phyloP scores from a whole-genome alignment of 1,140 invertebrate genomes.

The Galleria mellonella region DNA sequence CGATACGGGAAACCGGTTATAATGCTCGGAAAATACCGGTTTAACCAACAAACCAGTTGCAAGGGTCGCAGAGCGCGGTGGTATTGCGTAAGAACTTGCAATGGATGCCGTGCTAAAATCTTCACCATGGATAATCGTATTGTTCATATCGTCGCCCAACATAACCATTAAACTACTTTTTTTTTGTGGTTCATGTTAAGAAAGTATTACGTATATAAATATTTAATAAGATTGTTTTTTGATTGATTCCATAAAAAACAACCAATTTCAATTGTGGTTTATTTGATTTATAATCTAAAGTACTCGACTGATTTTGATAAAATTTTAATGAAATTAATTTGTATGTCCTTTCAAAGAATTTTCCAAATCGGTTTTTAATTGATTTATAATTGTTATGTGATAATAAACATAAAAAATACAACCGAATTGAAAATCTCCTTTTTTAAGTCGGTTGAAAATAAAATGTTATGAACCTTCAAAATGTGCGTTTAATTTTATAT shows the following conservation, averaged over 20 bases:
- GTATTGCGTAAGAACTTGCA: conserved; percentile 22
- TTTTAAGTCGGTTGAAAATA: no score
- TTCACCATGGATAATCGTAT: conserved; percentile 24
- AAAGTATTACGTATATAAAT: no score
- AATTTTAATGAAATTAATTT: no score
- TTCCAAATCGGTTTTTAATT: not conserved
- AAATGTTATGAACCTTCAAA: no score
- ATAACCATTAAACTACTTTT: conserved; percentile 18
- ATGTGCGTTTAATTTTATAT: no score
- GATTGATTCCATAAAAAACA: not conserved
- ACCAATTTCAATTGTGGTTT: no score
- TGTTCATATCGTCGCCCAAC: conserved; percentile 11
- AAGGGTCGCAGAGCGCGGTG: conserved; percentile 20
- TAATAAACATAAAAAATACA: no score
- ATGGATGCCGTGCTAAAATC: conserved; percentile 31
- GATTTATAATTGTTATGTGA: not conserved
- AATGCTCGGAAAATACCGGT: conserved; percentile 26
- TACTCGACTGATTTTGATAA: no score
- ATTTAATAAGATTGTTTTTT: conserved; percentile 10
- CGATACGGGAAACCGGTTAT: conserved; percentile 33
- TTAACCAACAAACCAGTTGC: conserved; percentile 23
- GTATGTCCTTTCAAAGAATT: not conserved
- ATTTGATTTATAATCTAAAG: not conserved
- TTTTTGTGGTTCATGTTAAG: not conserved
- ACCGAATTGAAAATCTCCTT: no score